These are phyloP conservation scores for Agrochola lota DNA, from an alignment of 2,888 invertebrate species.

Conservation along the genomic window DNA sequence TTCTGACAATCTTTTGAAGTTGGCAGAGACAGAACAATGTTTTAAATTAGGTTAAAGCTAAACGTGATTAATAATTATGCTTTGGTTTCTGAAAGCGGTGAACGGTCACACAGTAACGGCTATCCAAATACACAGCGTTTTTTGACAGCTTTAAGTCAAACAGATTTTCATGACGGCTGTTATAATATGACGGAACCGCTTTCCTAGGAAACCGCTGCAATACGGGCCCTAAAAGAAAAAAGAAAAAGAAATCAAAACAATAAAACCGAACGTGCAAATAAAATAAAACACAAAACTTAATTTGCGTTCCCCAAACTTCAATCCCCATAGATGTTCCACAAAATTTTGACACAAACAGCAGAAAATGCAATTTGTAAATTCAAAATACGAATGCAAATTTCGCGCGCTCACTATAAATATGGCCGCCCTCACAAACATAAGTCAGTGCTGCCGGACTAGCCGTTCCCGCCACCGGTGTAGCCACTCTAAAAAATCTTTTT, in stretches of 20 bases:
- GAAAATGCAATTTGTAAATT: conserved; percentile 58
- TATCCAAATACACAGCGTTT: background rate
- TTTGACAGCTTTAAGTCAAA: background rate
- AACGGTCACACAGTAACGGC: background rate
- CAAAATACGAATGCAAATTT: conserved; percentile 73
- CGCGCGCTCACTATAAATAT: conserved; percentile 71
- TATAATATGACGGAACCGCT: background rate
- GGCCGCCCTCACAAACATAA: conserved; percentile 33
- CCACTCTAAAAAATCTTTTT: conserved; percentile 83
- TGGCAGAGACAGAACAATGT: background rate
- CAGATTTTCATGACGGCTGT: background rate
- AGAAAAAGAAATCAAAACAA: background rate
- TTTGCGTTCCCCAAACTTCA: conserved; percentile 4
- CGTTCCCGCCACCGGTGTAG: conserved; percentile 83
- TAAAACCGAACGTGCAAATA: conserved; percentile 14
- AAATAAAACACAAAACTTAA: background rate
- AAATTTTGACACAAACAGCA: conserved; percentile 9
- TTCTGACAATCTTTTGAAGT: background rate
- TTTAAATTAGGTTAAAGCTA: background rate
- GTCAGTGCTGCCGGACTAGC: conserved; percentile 75
- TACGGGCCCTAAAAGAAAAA: background rate
- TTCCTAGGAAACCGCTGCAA: background rate
- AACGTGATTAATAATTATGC: background rate
- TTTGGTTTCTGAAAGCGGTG: background rate
- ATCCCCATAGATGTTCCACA: background rate